phyloP scores from a whole-genome alignment of 2,888 invertebrate genomes.

The Drosophila stalkeri region DNA sequence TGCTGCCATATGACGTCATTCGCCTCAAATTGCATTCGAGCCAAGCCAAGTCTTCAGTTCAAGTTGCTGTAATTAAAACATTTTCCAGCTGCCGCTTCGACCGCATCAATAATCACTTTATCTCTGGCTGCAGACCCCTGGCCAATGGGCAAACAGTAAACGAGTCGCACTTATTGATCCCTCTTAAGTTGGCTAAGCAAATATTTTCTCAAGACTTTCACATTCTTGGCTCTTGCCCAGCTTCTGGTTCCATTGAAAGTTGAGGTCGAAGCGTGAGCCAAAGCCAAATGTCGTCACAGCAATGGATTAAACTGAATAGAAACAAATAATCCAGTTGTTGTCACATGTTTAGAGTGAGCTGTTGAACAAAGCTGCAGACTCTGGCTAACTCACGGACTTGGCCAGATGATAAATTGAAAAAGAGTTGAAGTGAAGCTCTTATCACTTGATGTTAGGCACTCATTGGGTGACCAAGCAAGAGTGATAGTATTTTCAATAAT shows the following conservation, averaged over 20 bases:
- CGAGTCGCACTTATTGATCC: slow-evolving; percentile 37
- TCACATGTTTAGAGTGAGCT: not conserved
- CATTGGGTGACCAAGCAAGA: too few relatives aligned
- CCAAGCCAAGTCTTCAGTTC: slow-evolving; percentile 1
- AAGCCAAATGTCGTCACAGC: not conserved
- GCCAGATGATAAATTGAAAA: too few relatives aligned
- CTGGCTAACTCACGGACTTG: not conserved
- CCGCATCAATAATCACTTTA: slow-evolving; percentile 67
- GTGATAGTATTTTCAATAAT: too few relatives aligned
- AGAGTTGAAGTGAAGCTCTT: not conserved
- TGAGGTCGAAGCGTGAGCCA: not conserved
- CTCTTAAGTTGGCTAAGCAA: slow-evolving; percentile 37
- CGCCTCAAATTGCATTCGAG: slow-evolving; percentile 38
- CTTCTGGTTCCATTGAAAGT: not conserved
- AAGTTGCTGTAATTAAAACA: slow-evolving; percentile 58
- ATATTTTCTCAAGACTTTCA: slow-evolving; percentile 36
- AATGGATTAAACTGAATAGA: not conserved
- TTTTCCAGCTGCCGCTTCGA: slow-evolving; percentile 25
- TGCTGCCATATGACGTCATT: slow-evolving; percentile 30
- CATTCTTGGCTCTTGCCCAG: not conserved
- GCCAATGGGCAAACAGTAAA: not conserved
- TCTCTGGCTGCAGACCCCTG: slow-evolving; percentile 7
- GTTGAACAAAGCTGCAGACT: not conserved
- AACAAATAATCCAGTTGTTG: slow-evolving; percentile 7
- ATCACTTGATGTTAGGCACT: too few relatives aligned